Evolutionary conservation across 2,888 invertebrate species (phyloP), one percentile per base, ranked within the genome.

Genomic region (Aleiodes leptofemur): DNA sequence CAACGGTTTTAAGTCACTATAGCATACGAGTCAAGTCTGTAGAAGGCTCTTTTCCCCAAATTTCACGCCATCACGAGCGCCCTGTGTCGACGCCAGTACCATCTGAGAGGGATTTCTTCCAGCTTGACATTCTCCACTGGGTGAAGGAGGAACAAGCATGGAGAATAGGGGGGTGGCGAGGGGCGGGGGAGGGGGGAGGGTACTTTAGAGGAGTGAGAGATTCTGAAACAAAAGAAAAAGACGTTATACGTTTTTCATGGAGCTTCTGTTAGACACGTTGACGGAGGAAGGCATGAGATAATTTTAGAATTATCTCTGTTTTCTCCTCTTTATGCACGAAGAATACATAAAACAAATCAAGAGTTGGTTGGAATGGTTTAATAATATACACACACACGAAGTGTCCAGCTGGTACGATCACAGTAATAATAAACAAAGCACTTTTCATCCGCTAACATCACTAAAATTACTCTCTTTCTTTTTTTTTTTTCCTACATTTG

Each of bases 341-440:
- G n/a, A 50, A 50, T 66, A 29, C 51, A 14, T 31, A 23, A 43
- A 64, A 43, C 48, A 64, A 51, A 76, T 51, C 56, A 69, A 55
- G 23, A 56, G 14, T 50, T 56, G 51, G 23, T 51, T 70, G n/a
- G 61, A 23, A 73, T 68, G 79, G 75, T 85, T 86, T 83, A 86
- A 86, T 86, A 86, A 86, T 86, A 85, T 80, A 84, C 85, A 83
- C 77, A 61, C 68, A 83, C 78, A 61, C 68, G 14, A 74, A 75
- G 72, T 82, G 82, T 79, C 83, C 85, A 83, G 78, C 83, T 82
- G 85, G 82, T 76, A 5, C 14, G n/a, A 68, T 68, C 50, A 13
- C 34, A n/a, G 51, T 6, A 11, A 68, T 34, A 68, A 68, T 31
- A 68, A 68, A 68, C 68, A 29, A 14, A 31, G 23, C 51, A n/a